Conservation (phyloP, 2,797 vertebrate genomes). For the Tachyglossus aculeatus region DNA sequence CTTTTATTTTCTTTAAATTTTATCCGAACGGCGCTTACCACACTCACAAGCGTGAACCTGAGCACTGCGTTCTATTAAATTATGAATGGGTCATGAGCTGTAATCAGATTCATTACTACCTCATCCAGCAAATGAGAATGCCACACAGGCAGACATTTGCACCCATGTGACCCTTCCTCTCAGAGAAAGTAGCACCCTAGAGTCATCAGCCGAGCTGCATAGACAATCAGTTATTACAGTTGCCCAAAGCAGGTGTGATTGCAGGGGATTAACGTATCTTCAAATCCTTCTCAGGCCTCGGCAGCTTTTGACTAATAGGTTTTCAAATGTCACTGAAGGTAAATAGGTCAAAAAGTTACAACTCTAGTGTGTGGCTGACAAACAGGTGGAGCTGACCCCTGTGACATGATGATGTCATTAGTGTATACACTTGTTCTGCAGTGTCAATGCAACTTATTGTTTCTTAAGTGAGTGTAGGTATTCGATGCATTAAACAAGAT, state of each 20-base stretch:
- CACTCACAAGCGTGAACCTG: constrained; percentile 59
- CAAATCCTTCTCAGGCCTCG: constrained; percentile 73
- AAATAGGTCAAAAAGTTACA: constrained; percentile 82
- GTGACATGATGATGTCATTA: constrained; percentile 73
- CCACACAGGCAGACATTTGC: constrained; percentile 77
- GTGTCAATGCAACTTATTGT: constrained; percentile 69
- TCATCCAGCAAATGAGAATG: constrained; percentile 74
- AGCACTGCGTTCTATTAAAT: constrained; percentile 61
- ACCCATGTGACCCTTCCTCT: constrained; percentile 75
- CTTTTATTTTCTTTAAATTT: constrained; percentile 36
- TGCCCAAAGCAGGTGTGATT: constrained; percentile 87
- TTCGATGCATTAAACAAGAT: constrained; percentile 57
- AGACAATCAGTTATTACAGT: constrained; percentile 88
- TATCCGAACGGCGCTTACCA: constrained; percentile 40
- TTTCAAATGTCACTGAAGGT: constrained; percentile 83
- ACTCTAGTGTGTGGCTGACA: constrained; percentile 71
- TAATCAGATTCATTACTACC: constrained; percentile 65
- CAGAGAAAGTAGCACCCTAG: constrained; percentile 70
- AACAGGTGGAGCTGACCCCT: constrained; percentile 80
- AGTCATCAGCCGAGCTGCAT: constrained; percentile 78
- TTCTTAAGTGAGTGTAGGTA: constrained; percentile 66
- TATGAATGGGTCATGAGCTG: constrained; percentile 70
- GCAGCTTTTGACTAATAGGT: constrained; percentile 80
- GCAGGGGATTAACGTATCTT: constrained; percentile 79
- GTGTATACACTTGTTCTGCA: constrained; percentile 67